These are phyloP conservation scores for Buteo buteo DNA, from an alignment of 2,113 vertebrate genomes.

Conservation along the genomic window DNA sequence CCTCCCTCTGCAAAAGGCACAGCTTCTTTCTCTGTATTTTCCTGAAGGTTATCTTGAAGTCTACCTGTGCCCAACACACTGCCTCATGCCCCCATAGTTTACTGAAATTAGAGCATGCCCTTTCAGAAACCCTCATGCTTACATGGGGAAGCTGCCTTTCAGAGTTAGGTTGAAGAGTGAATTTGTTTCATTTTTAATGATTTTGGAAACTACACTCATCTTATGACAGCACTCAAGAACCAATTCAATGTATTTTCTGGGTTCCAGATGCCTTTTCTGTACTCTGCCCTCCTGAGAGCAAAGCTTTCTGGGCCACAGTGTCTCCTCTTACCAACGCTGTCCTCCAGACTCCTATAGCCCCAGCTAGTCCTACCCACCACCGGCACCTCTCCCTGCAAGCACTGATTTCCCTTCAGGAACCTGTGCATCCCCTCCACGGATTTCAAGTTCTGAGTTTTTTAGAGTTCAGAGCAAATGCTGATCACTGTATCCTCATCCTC, in stretches of 20 bases:
- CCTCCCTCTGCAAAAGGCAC: not conserved
- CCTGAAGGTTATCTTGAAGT: not conserved
- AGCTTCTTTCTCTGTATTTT: not conserved
- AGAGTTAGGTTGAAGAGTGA: not conserved
- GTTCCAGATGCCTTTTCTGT: not conserved
- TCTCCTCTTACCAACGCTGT: not conserved
- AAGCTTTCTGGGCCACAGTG: not conserved
- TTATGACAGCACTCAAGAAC: not conserved
- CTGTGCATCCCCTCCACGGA: fast-evolving
- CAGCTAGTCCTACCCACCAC: not conserved
- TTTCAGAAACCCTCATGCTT: not conserved
- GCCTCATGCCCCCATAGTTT: not conserved
- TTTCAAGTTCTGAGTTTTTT: not conserved
- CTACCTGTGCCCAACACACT: not conserved
- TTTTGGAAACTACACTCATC: not conserved
- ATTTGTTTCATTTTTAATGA: not conserved
- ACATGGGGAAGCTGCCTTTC: not conserved
- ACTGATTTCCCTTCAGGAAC: not conserved
- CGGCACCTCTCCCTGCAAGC: not conserved
- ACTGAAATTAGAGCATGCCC: not conserved
- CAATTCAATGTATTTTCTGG: not conserved
- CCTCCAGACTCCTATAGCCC: not conserved
- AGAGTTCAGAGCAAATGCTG: not conserved
- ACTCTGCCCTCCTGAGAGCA: not conserved
- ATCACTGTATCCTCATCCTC: not conserved